Evolutionary conservation across 2,888 invertebrate genomes (phyloP).

Genomic region (Sphaeridia pumilis): DNA sequence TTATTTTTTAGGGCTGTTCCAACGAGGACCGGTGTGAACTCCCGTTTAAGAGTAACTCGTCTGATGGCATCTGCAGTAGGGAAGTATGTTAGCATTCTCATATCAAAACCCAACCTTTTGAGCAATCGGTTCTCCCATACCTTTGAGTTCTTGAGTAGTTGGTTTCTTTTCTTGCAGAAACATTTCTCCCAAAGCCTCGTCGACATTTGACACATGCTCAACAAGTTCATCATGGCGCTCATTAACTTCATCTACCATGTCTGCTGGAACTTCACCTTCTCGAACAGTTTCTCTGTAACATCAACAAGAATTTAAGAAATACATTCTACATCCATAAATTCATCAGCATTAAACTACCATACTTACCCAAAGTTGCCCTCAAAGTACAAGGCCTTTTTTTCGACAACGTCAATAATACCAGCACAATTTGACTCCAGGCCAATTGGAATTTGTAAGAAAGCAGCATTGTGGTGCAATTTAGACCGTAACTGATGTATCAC

Average conservation of each 20-base stretch:
- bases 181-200: conserved; percentile 82
- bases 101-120: no score
- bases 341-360: no score
- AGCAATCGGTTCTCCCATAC: no score
- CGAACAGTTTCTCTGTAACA: conserved; percentile 50
- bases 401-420: conserved; percentile 82
- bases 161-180: conserved; percentile 77
- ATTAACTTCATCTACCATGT: conserved; percentile 58
- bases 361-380: conserved; percentile 67
- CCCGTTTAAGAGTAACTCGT: conserved; percentile 64
- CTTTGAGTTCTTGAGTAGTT: conserved; percentile 59
- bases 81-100: no score
- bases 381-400: conserved; percentile 80
- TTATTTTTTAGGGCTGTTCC: conserved; percentile 97
- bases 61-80: conserved; percentile 69
- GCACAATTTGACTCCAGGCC: conserved; percentile 74
- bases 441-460: conserved; percentile 90
- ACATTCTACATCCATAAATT: no score
- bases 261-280: conserved; percentile 73
- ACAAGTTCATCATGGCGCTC: conserved; percentile 78
- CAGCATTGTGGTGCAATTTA: conserved; percentile 91
- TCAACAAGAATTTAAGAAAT: neutral
- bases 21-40: conserved; percentile 78
- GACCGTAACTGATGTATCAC: conserved; percentile 49
- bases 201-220: conserved; percentile 86